Conservation (phyloP, 2,113 vertebrate genomes). For the Mellivora capensis region DNA sequence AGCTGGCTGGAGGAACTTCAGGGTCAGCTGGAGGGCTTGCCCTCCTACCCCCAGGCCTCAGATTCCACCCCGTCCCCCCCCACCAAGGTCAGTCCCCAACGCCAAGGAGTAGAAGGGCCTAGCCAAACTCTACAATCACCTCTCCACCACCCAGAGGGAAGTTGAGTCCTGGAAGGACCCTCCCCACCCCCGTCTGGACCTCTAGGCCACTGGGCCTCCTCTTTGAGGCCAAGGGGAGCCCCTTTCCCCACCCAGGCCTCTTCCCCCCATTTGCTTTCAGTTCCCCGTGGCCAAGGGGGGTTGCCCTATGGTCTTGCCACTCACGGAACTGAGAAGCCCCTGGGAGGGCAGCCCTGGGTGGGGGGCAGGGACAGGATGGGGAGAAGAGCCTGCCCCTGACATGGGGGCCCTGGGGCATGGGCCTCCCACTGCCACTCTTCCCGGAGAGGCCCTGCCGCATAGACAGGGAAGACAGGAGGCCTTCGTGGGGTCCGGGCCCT, state of each 20-base stretch:
- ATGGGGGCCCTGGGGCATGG: fast-evolving
- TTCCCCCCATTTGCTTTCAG: not conserved
- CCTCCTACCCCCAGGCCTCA: not conserved
- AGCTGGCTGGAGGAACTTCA: not conserved
- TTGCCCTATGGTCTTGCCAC: not conserved
- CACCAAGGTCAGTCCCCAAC: not conserved
- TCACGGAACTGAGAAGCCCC: not conserved
- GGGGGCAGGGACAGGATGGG: fast-evolving
- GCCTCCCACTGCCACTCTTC: fast-evolving
- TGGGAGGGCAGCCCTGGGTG: fast-evolving
- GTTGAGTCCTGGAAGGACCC: not conserved
- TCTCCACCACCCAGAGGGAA: not conserved
- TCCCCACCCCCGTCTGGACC: not conserved
- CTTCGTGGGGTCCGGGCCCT: fast-evolving
- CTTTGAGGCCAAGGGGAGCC: not conserved
- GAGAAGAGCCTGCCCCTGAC: fast-evolving
- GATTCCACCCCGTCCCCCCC: not conserved
- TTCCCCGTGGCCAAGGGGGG: not conserved
- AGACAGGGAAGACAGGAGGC: fast-evolving
- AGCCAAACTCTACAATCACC: not conserved
- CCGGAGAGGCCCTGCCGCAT: not conserved
- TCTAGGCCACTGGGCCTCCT: not conserved
- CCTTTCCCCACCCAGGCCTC: not conserved
- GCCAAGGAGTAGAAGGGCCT: not conserved
- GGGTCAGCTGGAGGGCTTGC: too few species aligned